Evolutionary conservation across 1,140 invertebrate genomes (phyloP).

Genomic region (Cydia pomonella): DNA sequence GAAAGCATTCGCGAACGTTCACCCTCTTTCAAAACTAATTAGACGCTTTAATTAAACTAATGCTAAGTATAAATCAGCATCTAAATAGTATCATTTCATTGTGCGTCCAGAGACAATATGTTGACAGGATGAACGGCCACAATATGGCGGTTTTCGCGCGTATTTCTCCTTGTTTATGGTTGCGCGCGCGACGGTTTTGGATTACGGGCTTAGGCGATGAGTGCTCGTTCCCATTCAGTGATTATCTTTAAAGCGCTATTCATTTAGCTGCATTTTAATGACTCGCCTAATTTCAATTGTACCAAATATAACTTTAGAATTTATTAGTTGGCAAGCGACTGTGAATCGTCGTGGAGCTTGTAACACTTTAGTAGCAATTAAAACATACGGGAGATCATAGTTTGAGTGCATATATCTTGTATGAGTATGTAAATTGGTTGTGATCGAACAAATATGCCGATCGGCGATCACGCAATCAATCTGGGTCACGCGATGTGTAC

Average conservation of each 20-base stretch:
- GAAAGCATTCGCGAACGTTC: constrained; percentile 6
- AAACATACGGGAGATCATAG: constrained; percentile 47
- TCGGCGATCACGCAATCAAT: constrained; percentile 22
- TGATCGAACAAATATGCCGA: constrained; percentile 22
- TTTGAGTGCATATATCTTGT: constrained; percentile 35
- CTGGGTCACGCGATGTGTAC: background rate
- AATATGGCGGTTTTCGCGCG: constrained; percentile 71
- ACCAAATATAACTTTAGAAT: constrained; percentile 75
- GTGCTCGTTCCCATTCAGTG: constrained; percentile 67
- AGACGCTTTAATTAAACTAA: constrained; percentile 69
- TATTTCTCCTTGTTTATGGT: constrained; percentile 71
- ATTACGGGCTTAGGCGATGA: constrained; percentile 72
- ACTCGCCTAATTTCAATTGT: constrained; percentile 77
- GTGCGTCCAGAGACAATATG: constrained; percentile 72
- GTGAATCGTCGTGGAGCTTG: constrained; percentile 39
- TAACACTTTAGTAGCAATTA: constrained; percentile 71
- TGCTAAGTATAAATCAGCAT: constrained; percentile 64
- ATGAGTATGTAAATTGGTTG: constrained; percentile 22
- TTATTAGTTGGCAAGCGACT: constrained; percentile 73
- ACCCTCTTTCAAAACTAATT: constrained; percentile 60
- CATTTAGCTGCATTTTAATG: constrained; percentile 69
- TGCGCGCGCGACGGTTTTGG: constrained; percentile 71
- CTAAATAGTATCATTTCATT: constrained; percentile 67
- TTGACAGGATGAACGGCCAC: constrained; percentile 74
- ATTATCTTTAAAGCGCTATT: constrained; percentile 66